These are phyloP conservation scores for Lasioglossum vierecki DNA, from an alignment of 2,888 invertebrate genomes.

Conservation along the genomic window DNA sequence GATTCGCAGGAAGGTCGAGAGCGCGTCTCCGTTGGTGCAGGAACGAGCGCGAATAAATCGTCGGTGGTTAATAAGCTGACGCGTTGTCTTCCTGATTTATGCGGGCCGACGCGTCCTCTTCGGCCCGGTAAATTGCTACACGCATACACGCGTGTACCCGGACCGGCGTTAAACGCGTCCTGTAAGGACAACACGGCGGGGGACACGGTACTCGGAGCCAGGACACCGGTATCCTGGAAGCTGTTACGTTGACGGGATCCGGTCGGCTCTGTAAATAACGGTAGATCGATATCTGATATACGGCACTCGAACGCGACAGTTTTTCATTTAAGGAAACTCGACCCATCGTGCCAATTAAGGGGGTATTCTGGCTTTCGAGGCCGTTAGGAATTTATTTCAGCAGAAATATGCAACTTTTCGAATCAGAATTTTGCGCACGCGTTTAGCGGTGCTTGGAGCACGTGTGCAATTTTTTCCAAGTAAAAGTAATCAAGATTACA, in stretches of 20 bases:
- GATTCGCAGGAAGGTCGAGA: neutral
- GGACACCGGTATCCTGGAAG: conserved; percentile 64
- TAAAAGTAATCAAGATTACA: neutral
- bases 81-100: conserved; percentile 76
- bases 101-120: conserved; percentile 67
- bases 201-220: conserved; percentile 37
- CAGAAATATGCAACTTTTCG: neutral
- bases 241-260: conserved; percentile 63
- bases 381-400: neutral
- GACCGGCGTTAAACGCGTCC: conserved; percentile 56
- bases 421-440: neutral
- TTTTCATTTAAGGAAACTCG: conserved; percentile 53
- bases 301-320: conserved; percentile 18
- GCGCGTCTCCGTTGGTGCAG: conserved; percentile 21
- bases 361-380: neutral
- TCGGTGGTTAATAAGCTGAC: conserved; percentile 72
- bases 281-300: conserved; percentile 60
- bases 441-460: neutral
- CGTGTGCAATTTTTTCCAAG: neutral
- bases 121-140: conserved; percentile 68
- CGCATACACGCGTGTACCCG: conserved; percentile 55
- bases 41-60: conserved; percentile 62
- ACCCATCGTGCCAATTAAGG: conserved; percentile 32
- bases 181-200: conserved; percentile 55
- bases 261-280: conserved; percentile 59